These are phyloP conservation scores for Alca torda DNA, from an alignment of 2,797 vertebrate species.

Conservation along the genomic window DNA sequence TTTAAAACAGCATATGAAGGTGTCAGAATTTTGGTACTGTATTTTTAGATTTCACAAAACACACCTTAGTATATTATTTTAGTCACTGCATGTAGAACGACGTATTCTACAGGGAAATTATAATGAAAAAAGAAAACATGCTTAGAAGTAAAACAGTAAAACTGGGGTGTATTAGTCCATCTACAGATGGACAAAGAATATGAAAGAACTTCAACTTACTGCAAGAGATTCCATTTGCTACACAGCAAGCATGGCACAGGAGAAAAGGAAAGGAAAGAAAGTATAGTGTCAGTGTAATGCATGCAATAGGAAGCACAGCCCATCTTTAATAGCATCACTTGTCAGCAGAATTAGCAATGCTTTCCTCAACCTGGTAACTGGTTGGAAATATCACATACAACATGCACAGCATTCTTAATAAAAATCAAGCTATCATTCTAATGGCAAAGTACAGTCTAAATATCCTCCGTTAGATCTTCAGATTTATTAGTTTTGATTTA, in stretches of 20 bases:
- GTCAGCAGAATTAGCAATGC: constrained; percentile 76
- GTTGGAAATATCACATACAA: constrained; percentile 64
- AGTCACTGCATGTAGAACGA: constrained; percentile 49
- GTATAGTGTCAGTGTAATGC: constrained; percentile 90
- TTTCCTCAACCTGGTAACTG: constrained; percentile 65
- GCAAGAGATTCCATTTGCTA: constrained; percentile 99
- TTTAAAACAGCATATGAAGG: constrained; percentile 1
- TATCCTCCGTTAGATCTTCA: constrained; percentile 37
- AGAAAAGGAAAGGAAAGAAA: constrained; percentile 90
- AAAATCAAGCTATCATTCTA: constrained; percentile 56
- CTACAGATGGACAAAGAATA: constrained; percentile 77
- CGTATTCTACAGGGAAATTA: constrained; percentile 10
- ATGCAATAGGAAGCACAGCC: constrained; percentile 80
- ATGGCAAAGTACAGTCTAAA: constrained; percentile 13
- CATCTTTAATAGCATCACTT: constrained; percentile 69
- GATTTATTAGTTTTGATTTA: constrained; percentile 57
- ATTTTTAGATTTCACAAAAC: constrained; percentile 56
- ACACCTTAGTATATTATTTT: constrained; percentile 44
- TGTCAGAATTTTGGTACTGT: constrained; percentile 34
- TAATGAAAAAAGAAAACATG: constrained; percentile 65
- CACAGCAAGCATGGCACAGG: constrained; percentile 94
- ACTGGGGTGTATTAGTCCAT: constrained; percentile 67
- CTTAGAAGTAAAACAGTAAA: constrained; percentile 70
- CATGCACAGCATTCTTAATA: constrained; percentile 75
- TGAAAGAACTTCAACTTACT: constrained; percentile 93